Percentiles rank a stretch among this genome's conserved stretches.
Conservation (phyloP, 1,140 invertebrate species). For the Bombyx mori region ASM3026992v2 NC_085116.1:9403001-9403500, state of each 20-base stretch:
- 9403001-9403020: constrained; percentile 68
- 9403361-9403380: no score
- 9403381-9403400: no score
- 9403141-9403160: background rate
- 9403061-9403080: constrained; percentile 56
- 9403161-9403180: no score
- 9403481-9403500: background rate
- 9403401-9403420: background rate
- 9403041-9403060: constrained; percentile 57
- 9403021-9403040: constrained; percentile 50
- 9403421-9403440: background rate
- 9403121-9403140: background rate
- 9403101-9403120: constrained; percentile 60
- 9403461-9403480: background rate
- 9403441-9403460: background rate
- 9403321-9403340: no score
- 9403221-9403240: no score
- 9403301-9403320: no score
- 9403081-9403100: constrained; percentile 56
- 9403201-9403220: no score
- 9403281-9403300: no score
- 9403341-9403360: no score
- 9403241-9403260: no score
- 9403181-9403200: no score
- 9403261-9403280: no score